These are phyloP conservation scores for Ischnus inquisitorius DNA, from an alignment of 2,888 invertebrate genomes.

Conservation along the genomic window DNA sequence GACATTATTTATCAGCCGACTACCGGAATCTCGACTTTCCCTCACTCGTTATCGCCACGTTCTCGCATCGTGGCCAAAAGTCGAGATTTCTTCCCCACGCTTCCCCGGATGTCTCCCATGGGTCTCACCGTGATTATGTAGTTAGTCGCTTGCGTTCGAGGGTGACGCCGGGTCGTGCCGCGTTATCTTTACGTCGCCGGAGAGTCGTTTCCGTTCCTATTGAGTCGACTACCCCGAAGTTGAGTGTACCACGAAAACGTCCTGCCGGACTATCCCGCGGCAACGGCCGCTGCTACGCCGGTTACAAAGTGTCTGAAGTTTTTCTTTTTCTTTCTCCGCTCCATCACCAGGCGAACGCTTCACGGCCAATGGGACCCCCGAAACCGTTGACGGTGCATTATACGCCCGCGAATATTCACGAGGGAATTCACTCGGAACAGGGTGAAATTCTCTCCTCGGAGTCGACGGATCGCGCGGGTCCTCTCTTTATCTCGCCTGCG, in stretches of 20 bases:
- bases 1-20: slow-evolving; percentile 24
- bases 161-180: background rate
- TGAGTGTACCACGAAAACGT: background rate
- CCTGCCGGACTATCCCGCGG: slow-evolving; percentile 20
- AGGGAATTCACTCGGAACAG: too few species aligned
- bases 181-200: slow-evolving; percentile 63
- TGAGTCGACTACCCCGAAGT: slow-evolving; percentile 39
- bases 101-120: slow-evolving; percentile 48
- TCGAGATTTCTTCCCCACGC: slow-evolving; percentile 4
- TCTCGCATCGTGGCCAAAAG: slow-evolving; percentile 17
- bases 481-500: too few species aligned
- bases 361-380: too few species aligned
- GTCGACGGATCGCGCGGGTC: too few species aligned
- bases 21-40: slow-evolving; percentile 23
- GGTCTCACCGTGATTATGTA: slow-evolving; percentile 59
- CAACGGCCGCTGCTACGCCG: slow-evolving; percentile 38
- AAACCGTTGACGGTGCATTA: too few species aligned
- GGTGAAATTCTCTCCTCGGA: too few species aligned
- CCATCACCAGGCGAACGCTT: too few species aligned
- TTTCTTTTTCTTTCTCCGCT: slow-evolving; percentile 22
- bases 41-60: slow-evolving; percentile 27
- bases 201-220: slow-evolving; percentile 61
- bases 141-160: slow-evolving; percentile 55
- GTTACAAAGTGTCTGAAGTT: slow-evolving; percentile 54
- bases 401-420: too few species aligned